Conservation (phyloP, 2,797 vertebrate species). For the Saxicola maurus region DNA sequence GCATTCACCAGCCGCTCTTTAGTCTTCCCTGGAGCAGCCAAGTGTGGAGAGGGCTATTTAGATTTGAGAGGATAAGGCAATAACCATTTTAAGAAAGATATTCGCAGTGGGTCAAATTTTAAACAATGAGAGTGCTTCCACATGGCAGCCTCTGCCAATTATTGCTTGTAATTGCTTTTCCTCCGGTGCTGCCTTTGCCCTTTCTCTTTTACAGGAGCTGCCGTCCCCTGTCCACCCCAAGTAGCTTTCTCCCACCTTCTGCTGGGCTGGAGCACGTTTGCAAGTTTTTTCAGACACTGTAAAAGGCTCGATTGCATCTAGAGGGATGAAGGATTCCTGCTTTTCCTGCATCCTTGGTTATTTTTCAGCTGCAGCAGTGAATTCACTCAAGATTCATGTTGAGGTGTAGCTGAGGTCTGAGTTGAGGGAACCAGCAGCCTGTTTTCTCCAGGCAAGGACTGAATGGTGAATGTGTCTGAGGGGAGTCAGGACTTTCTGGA, state of each 20-base stretch:
- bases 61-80: constrained; percentile 4
- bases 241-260: not conserved
- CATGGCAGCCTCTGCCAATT: constrained; percentile 43
- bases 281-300: not conserved
- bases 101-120: constrained; percentile 31
- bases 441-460: not conserved
- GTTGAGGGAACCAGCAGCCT: not conserved
- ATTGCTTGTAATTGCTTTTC: constrained; percentile 61
- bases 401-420: not conserved
- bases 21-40: not conserved
- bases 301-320: not conserved
- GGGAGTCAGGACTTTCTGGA: not conserved
- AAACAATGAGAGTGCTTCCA: constrained; percentile 52
- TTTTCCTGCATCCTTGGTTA: not conserved
- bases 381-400: not conserved
- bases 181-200: not conserved
- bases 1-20: not conserved
- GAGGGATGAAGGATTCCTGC: constrained; percentile 34
- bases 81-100: constrained; percentile 40
- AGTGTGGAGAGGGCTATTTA: constrained; percentile 13
- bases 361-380: constrained; percentile 32
- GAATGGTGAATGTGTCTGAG: not conserved
- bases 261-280: not conserved
- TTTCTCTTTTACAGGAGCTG: not conserved
- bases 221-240: not conserved